Conservation (phyloP, 2,797 vertebrate genomes). For the Kryptopterus vitreolus region DNA sequence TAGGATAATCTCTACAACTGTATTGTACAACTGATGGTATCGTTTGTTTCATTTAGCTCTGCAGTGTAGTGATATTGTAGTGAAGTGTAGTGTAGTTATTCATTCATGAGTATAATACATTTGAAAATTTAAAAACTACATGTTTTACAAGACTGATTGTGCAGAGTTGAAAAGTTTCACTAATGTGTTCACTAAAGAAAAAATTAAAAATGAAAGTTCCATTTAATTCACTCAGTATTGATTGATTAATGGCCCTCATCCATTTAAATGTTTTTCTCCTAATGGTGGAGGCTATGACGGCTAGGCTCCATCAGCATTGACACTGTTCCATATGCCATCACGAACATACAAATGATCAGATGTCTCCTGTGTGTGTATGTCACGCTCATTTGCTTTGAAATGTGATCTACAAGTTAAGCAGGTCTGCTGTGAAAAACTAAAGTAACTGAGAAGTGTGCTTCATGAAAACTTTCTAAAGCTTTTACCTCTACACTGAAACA, state of each 20-base stretch:
- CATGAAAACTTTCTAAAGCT: slow-evolving; percentile 7
- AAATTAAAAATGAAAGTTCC: background rate
- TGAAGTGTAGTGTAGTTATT: too few species aligned
- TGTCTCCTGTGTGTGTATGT: background rate
- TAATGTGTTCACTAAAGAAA: background rate
- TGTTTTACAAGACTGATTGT: background rate
- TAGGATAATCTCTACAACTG: slow-evolving; percentile 16
- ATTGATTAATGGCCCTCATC: background rate
- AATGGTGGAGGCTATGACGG: background rate
- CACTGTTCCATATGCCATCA: background rate
- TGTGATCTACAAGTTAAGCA: slow-evolving; percentile 25
- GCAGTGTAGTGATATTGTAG: background rate
- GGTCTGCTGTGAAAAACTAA: background rate
- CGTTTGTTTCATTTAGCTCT: background rate
- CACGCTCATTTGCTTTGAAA: slow-evolving; percentile 32
- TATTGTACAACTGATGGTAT: background rate
- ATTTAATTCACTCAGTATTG: background rate
- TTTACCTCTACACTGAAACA: slow-evolving; percentile 1
- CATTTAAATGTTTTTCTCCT: background rate
- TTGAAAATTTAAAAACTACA: background rate
- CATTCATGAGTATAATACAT: background rate
- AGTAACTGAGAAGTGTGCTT: background rate
- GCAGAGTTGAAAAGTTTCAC: background rate
- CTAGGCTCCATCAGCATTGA: background rate
- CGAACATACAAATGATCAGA: background rate